Evolutionary conservation across 1,140 invertebrate genomes (phyloP).

Genomic region (Riptortus pedestris): DNA sequence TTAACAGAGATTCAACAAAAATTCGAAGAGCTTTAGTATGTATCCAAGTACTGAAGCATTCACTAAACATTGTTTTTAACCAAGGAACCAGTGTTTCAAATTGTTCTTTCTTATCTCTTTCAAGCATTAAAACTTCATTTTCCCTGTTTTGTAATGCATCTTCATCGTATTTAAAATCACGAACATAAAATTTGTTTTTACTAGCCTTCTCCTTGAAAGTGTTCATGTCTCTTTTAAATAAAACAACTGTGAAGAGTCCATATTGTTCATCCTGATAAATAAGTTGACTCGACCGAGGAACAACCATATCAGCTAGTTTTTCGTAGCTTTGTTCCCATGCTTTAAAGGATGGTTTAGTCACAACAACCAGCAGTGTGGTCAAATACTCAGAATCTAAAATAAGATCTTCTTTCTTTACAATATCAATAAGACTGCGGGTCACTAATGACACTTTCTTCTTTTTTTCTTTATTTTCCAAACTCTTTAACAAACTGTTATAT

Average conservation of each 20-base stretch:
- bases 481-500: slow-evolving; percentile 96
- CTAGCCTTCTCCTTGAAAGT: slow-evolving; percentile 94
- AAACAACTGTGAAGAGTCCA: slow-evolving; percentile 88
- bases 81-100: slow-evolving; percentile 91
- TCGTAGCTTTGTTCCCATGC: slow-evolving; percentile 93
- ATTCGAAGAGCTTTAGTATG: slow-evolving; percentile 96
- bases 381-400: slow-evolving; percentile 97
- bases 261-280: slow-evolving; percentile 89
- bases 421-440: slow-evolving; percentile 87
- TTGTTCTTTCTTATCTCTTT: slow-evolving; percentile 97
- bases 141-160: slow-evolving; percentile 91
- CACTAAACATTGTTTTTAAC: slow-evolving; percentile 99
- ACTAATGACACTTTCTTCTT: slow-evolving; percentile 87
- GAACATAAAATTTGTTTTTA: slow-evolving; percentile 89
- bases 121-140: slow-evolving; percentile 92
- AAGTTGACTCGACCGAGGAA: slow-evolving; percentile 83
- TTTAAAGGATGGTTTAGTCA: slow-evolving; percentile 73
- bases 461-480: slow-evolving; percentile 90
- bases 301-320: slow-evolving; percentile 93
- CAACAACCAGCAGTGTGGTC: slow-evolving; percentile 90
- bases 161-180: slow-evolving; percentile 97
- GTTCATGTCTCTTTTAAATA: slow-evolving; percentile 94
- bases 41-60: slow-evolving; percentile 97
- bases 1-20: slow-evolving; percentile 97
- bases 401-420: slow-evolving; percentile 98